Percentiles rank a stretch among this genome's conserved stretches.
phyloP scores from a whole-genome alignment of 1,140 invertebrate species.

The Cotesia glomerata region DNA sequence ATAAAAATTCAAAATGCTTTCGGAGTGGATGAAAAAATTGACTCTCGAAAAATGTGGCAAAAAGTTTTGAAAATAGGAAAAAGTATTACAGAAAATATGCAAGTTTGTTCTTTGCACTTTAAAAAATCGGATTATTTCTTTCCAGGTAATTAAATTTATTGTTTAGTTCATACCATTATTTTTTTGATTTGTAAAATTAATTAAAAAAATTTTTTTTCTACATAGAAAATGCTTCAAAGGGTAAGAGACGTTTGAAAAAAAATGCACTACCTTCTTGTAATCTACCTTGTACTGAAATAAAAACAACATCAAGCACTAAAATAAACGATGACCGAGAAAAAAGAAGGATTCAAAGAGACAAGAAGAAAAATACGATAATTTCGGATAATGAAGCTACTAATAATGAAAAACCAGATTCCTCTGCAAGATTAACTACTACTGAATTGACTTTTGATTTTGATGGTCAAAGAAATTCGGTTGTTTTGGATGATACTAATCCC shows the following conservation, averaged over 20 bases:
- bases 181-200: neutral
- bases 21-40: neutral
- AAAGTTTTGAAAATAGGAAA: slow-evolving; percentile 12
- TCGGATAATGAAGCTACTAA: neutral
- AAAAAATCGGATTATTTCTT: neutral
- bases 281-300: neutral
- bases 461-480: too few species aligned
- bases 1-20: neutral
- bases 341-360: neutral
- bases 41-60: slow-evolving; percentile 11
- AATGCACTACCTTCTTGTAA: neutral
- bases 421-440: too few species aligned
- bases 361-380: neutral
- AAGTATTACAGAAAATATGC: neutral
- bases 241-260: neutral
- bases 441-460: too few species aligned
- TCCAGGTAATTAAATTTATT: slow-evolving; percentile 12
- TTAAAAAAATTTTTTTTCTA: neutral
- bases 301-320: neutral
- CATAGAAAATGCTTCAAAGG: neutral
- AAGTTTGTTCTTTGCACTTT: slow-evolving; percentile 13
- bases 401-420: too few species aligned
- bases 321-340: neutral
- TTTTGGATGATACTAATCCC: too few species aligned
- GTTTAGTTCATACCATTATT: neutral